Evolutionary conservation across 2,888 invertebrate species (phyloP).

Genomic region (Hyles lineata): DNA sequence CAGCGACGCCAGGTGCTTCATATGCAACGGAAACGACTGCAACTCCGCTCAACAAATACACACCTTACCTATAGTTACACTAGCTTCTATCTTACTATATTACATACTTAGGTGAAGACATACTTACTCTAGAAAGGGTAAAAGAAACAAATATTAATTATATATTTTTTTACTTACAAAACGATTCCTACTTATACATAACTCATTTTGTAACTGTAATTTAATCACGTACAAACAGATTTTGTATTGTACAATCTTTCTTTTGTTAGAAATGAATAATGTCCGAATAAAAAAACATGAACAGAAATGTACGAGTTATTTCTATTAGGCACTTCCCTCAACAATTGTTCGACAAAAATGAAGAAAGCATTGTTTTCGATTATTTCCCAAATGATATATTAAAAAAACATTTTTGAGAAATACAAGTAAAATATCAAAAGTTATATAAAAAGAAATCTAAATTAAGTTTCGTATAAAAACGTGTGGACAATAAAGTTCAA

Average conservation of each 20-base stretch:
- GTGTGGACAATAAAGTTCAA: background rate
- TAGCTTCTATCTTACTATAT: slow-evolving; percentile 52
- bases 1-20: slow-evolving; percentile 75
- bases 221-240: slow-evolving; percentile 32
- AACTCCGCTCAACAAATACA: slow-evolving; percentile 57
- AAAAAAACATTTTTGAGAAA: background rate
- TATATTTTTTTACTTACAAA: slow-evolving; percentile 33
- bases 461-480: slow-evolving; percentile 3
- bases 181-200: slow-evolving; percentile 20
- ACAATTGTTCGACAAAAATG: background rate
- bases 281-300: slow-evolving; percentile 20
- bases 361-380: background rate
- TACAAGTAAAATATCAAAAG: background rate
- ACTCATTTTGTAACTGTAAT: slow-evolving; percentile 34
- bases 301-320: slow-evolving; percentile 16
- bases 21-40: slow-evolving; percentile 73
- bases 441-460: background rate
- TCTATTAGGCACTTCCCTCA: slow-evolving; percentile 7
- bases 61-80: slow-evolving; percentile 40
- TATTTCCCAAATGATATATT: background rate
- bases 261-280: slow-evolving; percentile 16
- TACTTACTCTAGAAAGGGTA: background rate
- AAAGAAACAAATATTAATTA: slow-evolving; percentile 13
- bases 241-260: slow-evolving; percentile 30
- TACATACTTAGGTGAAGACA: slow-evolving; percentile 60